Conservation (phyloP, 2,888 invertebrate species). For the Synanthedon formicaeformis region DNA sequence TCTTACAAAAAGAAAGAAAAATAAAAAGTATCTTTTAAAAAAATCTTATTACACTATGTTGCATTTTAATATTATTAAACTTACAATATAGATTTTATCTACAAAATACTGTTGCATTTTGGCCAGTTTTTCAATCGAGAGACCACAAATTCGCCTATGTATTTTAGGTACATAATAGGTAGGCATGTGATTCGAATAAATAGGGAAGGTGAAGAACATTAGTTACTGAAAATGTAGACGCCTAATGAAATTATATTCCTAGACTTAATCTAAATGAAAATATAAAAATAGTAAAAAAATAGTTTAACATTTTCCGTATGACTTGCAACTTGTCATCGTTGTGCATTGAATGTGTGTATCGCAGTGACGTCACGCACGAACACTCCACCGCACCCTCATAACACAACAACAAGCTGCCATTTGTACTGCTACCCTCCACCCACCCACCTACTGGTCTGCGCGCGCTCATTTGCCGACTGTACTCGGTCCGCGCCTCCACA, state of each 20-base stretch:
- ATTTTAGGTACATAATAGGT: slow-evolving; percentile 31
- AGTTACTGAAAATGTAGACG: slow-evolving; percentile 52
- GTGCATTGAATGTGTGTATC: slow-evolving; percentile 33
- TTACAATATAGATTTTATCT: slow-evolving; percentile 70
- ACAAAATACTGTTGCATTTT: slow-evolving; percentile 66
- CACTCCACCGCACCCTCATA: slow-evolving; percentile 2
- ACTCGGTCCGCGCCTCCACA: slow-evolving; percentile 6
- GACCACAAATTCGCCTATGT: slow-evolving; percentile 18
- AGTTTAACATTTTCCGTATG: slow-evolving; percentile 57
- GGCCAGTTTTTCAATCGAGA: slow-evolving; percentile 64
- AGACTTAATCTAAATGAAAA: slow-evolving; percentile 69
- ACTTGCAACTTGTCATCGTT: slow-evolving; percentile 47
- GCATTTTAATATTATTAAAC: slow-evolving; percentile 63
- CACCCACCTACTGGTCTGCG: not conserved
- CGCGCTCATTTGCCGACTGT: slow-evolving; percentile 1
- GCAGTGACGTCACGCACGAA: not conserved
- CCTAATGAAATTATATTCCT: slow-evolving; percentile 26
- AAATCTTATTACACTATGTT: slow-evolving; percentile 67
- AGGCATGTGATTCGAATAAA: slow-evolving; percentile 40
- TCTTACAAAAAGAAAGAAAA: slow-evolving; percentile 69
- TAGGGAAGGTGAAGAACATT: slow-evolving; percentile 54
- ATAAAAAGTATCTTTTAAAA: slow-evolving; percentile 68
- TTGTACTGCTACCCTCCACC: slow-evolving; percentile 20
- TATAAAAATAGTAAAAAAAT: slow-evolving; percentile 71
- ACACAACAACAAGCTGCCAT: slow-evolving; percentile 28